These are phyloP conservation scores for Aphis craccivora DNA, from an alignment of 1,140 invertebrate genomes.

Conservation along the genomic window DNA sequence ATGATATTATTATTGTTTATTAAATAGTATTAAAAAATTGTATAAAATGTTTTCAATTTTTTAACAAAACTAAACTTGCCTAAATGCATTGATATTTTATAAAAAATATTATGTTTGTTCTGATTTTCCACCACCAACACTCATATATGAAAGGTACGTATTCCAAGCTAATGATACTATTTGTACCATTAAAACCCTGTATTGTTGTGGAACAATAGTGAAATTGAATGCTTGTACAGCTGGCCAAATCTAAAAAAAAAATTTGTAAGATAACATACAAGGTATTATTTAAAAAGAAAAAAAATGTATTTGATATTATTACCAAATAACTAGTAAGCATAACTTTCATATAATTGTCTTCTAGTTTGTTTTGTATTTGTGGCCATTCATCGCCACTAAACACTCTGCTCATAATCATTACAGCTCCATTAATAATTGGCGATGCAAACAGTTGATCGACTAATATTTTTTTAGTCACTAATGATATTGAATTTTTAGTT, in stretches of 20 bases:
- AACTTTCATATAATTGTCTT: slow-evolving; percentile 73
- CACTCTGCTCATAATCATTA: slow-evolving; percentile 69
- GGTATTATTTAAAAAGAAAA: background rate
- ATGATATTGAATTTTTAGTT: slow-evolving; percentile 66
- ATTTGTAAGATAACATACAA: background rate
- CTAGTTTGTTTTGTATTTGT: slow-evolving; percentile 69
- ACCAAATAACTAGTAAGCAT: slow-evolving; percentile 78
- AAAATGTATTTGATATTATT: slow-evolving; percentile 56
- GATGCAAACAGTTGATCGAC: slow-evolving; percentile 78
- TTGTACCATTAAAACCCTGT: slow-evolving; percentile 83
- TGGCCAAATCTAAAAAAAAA: slow-evolving; percentile 76
- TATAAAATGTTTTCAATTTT: background rate
- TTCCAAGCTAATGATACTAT: slow-evolving; percentile 85
- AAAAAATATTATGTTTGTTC: background rate
- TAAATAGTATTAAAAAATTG: too few species aligned
- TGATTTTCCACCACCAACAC: slow-evolving; percentile 20
- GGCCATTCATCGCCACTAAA: slow-evolving; percentile 70
- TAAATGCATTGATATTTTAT: background rate
- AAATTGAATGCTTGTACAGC: slow-evolving; percentile 85
- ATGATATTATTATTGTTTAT: too few species aligned
- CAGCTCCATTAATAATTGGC: slow-evolving; percentile 71
- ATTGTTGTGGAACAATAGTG: slow-evolving; percentile 78
- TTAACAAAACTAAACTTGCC: background rate
- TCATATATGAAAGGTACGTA: slow-evolving; percentile 74
- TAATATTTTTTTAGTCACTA: slow-evolving; percentile 74